phyloP scores from a whole-genome alignment of 1,140 invertebrate genomes.

The Tetraneura akinire region DNA sequence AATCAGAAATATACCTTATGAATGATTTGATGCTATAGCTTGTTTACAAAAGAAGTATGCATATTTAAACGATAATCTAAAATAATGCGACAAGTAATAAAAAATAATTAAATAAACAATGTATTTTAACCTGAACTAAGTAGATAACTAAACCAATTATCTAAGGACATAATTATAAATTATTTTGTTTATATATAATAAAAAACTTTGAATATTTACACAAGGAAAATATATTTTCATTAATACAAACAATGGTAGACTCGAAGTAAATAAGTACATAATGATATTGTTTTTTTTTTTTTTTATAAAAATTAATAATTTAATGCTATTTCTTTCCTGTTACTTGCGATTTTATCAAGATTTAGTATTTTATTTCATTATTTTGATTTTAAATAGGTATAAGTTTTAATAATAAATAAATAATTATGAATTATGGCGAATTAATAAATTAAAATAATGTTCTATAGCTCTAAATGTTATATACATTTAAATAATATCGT shows the following conservation, averaged over 20 bases:
- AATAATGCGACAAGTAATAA: background rate
- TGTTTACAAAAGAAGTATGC: no score
- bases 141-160: slow-evolving; percentile 27
- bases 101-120: no score
- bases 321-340: no score
- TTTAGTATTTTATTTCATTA: background rate
- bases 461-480: no score
- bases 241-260: background rate
- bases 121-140: background rate
- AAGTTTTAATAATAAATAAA: no score
- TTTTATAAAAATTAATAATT: slow-evolving; percentile 3
- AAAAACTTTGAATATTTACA: background rate
- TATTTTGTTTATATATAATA: background rate
- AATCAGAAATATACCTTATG: no score
- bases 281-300: background rate
- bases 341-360: background rate
- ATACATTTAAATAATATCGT: no score
- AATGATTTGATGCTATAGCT: no score
- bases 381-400: background rate
- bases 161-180: background rate
- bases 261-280: background rate
- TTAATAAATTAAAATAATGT: no score
- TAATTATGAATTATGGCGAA: no score
- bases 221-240: no score
- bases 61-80: background rate